Evolutionary conservation across 37 sponge, comb jelly and placozoan genomes (phyloP), one percentile per base, ranked within the genome.

Genomic region (Dysidea cf. avara): DNA sequence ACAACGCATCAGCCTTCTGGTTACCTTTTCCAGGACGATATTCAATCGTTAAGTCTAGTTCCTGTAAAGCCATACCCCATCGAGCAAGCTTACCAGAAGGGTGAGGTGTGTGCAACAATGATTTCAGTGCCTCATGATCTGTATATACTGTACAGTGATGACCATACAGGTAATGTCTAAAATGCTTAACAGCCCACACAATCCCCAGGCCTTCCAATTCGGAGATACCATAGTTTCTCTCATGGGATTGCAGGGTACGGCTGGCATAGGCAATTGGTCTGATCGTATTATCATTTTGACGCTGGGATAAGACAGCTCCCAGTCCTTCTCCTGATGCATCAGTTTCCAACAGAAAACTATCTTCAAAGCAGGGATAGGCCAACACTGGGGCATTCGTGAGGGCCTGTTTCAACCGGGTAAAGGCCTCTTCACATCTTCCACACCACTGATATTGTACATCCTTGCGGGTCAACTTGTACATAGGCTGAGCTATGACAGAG

Each of bases 321-420:
- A 37, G 65, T 5, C 72, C 81, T 30, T 16, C 26, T 29, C 64
- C 72, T 18, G 65, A 53, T 17, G 81, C 81, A 80, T 80, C 72
- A 21, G 81, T 79, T 24, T 79, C 80, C 51, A 79, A 25, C 24
- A 70, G 7, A 31, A 80, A 80, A 31, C 21, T 18, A 3, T 38
- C 29, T 4, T 34, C 9, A 38, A 71, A 80, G 1, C 71, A 25
- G 1, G 81, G 81, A 37, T 46, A 79, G 6, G 70, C 69, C 50
- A 79, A 55, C 14, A 74, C 50, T 25, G 75, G 51, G 2, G 75
- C 28, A 24, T n/a, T 61, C 3, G 13, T 9, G 11, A 72, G 74
- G 6, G 9, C 7, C 21, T 35, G 12, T 61, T 56, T 72, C 47
- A 72, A n/a, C 5, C 31, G 12, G 21, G 24, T 33, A 35, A 79